These are phyloP conservation scores for Xyrichtys novacula DNA, from an alignment of 2,797 vertebrate genomes.

Conservation along the genomic window DNA sequence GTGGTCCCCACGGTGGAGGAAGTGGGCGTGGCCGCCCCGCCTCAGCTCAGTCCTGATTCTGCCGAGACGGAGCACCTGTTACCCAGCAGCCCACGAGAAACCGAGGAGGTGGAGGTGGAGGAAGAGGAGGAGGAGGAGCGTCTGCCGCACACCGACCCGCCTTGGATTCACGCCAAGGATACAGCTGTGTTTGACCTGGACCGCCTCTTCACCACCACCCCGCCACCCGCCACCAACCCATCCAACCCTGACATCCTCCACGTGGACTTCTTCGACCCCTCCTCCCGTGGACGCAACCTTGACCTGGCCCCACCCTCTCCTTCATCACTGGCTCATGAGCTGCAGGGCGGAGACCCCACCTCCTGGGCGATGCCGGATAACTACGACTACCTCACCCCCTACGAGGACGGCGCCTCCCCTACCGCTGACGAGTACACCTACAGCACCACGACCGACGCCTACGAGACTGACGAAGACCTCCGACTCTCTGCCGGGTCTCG, in stretches of 20 bases:
- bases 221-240: conserved; percentile 46
- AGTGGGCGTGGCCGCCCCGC: conserved; percentile 23
- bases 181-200: conserved; percentile 79
- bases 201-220: conserved; percentile 56
- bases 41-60: conserved; percentile 75
- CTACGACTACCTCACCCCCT: conserved; percentile 93
- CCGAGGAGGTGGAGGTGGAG: conserved; percentile 44
- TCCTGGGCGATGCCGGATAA: conserved; percentile 89
- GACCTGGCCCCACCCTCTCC: conserved; percentile 75
- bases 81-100: conserved; percentile 52
- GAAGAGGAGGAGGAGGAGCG: conserved; percentile 56
- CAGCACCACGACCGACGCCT: conserved; percentile 84
- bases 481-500: conserved; percentile 68
- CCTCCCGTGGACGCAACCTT: conserved; percentile 74
- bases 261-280: conserved; percentile 89
- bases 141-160: conserved; percentile 74
- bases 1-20: conserved; percentile 49
- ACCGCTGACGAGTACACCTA: conserved; percentile 86
- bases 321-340: conserved; percentile 78
- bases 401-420: conserved; percentile 89
- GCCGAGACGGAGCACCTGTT: conserved; percentile 83
- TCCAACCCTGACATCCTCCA: conserved; percentile 84
- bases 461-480: conserved; percentile 81
- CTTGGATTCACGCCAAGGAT: conserved; percentile 80
- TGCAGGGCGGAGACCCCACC: conserved; percentile 82